Base-by-base conservation (phyloP, 2,797 vertebrate species). In the Myotis myotis region DNA sequence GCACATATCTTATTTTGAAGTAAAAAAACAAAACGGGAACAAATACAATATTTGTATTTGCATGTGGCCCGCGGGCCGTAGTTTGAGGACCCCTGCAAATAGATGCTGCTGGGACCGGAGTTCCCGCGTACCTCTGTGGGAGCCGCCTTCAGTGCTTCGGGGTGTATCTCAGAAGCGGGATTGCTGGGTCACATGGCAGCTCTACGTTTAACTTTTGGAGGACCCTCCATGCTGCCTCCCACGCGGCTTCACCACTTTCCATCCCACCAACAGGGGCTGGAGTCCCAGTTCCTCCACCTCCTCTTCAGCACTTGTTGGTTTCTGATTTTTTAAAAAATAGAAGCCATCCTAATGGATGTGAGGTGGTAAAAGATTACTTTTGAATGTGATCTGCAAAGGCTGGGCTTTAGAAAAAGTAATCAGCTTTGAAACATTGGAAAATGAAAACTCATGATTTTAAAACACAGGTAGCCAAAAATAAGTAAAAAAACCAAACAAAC, bases 51-150 rank as follows among this genome's bases (percentile, higher is more conserved):
- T 41, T 41, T 41, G 41, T 8, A 41, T 41, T 41, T 41, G 38
- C 41, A 41, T 41, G 41, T 41, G 41, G 41, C 41, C 38, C 41
- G 41, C 41, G 41, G 41, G 7, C 41, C 7, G 41, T 41, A 41
- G 41, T 41, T 41, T 41, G 41, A 41, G 41, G 41, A 41, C 41
- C 41, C 41, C 41, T 12, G 57, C 2, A 33, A 51, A 2, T 1
- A 2, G 8, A 1, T 17, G 33, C 33, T 8, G 74, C 74, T 0
- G 57, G 9, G 9, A 28, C n/a, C 22, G 17, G 13, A 1, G 9
- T 0, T 13, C 5, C 1, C 47, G 23, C 5, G 51, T 0, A 2
- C 9, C 28, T 70, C 49, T 8, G 7, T 0, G 1, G 44, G 6
- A 6, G 33, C 10, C 62, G 36, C 36, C 1, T 19, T 38, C 62